A percentile compares a stretch with the other conserved stretches of the same genome.
Conservation (phyloP, 2,113 vertebrate species). For the Hydrochoerus hydrochaeris region DNA sequence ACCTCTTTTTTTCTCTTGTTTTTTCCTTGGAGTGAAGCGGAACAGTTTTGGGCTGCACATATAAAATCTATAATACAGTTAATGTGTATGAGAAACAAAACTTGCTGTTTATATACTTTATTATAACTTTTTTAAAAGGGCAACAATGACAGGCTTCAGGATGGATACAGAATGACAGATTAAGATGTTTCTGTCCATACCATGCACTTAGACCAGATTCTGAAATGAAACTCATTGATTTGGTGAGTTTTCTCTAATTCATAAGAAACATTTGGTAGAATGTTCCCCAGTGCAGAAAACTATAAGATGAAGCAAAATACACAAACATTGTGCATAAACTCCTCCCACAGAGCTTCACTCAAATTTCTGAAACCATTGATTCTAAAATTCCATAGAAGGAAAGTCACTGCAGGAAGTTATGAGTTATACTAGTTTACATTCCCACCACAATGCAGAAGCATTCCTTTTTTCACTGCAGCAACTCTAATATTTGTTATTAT, state of each 20-base stretch:
- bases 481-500: too few species aligned
- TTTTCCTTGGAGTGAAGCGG: background rate
- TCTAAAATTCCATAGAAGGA: background rate
- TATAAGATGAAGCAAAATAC: constrained; percentile 23
- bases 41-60: background rate
- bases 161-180: background rate
- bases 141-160: background rate
- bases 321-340: background rate
- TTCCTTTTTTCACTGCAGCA: too few species aligned
- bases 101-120: background rate
- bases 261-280: background rate
- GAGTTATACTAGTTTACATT: too few species aligned
- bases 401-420: background rate
- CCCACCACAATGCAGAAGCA: too few species aligned
- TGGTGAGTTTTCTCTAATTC: constrained; percentile 11
- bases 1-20: background rate
- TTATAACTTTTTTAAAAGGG: background rate
- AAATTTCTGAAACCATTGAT: background rate
- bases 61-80: background rate
- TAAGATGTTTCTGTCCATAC: background rate
- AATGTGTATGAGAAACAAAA: background rate
- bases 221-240: background rate
- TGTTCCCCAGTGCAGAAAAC: background rate
- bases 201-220: background rate
- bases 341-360: background rate